These are phyloP conservation scores for Medauroidea extradentata DNA, from an alignment of 1,140 invertebrate species.

Conservation along the genomic window DNA sequence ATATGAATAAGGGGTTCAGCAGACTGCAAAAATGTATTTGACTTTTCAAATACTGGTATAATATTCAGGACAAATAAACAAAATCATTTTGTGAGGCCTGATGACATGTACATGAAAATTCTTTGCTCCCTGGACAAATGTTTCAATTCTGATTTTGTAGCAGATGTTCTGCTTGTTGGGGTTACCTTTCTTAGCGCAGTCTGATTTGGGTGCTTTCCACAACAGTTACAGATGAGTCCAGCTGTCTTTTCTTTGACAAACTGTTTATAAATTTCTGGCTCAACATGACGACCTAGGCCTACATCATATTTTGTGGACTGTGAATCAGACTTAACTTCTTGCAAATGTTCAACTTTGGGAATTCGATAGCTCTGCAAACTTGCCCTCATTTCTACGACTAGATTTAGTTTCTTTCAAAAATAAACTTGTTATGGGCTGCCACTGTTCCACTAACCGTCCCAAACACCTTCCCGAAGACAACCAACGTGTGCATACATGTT, in stretches of 20 bases:
- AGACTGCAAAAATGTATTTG: neutral
- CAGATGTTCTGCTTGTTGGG: neutral
- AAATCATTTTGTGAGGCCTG: neutral
- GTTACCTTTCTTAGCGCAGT: neutral
- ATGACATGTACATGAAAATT: neutral
- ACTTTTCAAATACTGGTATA: neutral
- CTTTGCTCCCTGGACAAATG: neutral
- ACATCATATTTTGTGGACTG: neutral
- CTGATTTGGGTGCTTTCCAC: neutral
- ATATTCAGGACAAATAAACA: neutral
- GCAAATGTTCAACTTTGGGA: neutral
- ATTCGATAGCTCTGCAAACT: neutral
- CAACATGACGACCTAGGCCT: neutral
- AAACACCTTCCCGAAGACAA: neutral
- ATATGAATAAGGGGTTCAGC: neutral
- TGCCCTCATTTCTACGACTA: neutral
- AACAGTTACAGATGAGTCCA: neutral
- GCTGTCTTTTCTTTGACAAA: neutral
- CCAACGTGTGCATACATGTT: constrained; percentile 3
- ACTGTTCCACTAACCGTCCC: neutral
- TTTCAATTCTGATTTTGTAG: neutral
- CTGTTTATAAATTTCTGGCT: neutral
- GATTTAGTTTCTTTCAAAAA: neutral
- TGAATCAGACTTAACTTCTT: neutral
- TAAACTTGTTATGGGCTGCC: neutral